Evolutionary conservation across 2,113 vertebrate genomes (phyloP).

Genomic region (Larimichthys polyactis): DNA sequence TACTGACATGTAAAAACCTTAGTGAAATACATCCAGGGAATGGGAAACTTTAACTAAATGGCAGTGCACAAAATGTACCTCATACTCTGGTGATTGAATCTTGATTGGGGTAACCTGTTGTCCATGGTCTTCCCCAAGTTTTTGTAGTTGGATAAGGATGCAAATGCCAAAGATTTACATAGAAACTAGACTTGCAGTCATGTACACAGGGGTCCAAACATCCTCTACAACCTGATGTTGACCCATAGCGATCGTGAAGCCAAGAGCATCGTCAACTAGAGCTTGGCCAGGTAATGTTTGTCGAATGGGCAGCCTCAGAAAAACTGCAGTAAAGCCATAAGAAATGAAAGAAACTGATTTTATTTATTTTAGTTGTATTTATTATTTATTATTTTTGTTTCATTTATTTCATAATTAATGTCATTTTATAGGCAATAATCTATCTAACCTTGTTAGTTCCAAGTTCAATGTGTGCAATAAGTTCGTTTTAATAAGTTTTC

Average conservation of each 20-base stretch:
- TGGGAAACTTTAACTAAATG: neutral
- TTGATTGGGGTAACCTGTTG: neutral
- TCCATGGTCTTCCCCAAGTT: neutral
- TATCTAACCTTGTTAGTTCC: no score
- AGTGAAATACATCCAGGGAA: neutral
- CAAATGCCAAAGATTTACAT: neutral
- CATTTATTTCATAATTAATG: no score
- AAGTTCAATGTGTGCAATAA: no score
- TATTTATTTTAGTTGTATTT: no score
- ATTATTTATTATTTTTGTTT: no score
- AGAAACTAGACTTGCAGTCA: neutral
- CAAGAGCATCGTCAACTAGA: neutral
- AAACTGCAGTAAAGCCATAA: no score
- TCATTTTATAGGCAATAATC: no score
- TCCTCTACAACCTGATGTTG: neutral
- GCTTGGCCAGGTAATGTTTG: no score
- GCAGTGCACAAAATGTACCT: neutral
- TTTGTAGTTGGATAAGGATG: neutral
- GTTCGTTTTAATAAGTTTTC: no score
- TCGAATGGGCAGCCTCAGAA: neutral
- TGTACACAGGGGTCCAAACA: neutral
- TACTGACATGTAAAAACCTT: constrained; percentile 4
- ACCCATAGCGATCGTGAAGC: neutral
- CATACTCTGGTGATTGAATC: no score
- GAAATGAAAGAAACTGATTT: no score